These are phyloP conservation scores for Callyntrura sp. DNA, from an alignment of 2,888 invertebrate species.

Conservation along the genomic window DNA sequence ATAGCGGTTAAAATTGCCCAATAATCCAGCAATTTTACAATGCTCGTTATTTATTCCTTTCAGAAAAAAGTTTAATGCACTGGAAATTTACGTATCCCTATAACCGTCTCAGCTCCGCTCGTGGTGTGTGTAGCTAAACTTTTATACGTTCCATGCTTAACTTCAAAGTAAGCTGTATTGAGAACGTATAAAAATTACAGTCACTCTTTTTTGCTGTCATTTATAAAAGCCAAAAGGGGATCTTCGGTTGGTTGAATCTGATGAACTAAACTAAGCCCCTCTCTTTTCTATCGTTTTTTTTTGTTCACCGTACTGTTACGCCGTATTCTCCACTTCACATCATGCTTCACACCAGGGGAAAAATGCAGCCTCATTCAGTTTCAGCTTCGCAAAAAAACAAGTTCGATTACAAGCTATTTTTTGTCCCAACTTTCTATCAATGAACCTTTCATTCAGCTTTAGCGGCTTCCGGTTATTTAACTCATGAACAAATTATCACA, in stretches of 20 bases:
- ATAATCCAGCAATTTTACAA: conserved; percentile 47
- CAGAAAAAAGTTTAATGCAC: conserved; percentile 32
- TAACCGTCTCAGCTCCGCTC: background rate
- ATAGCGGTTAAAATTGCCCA: conserved; percentile 40
- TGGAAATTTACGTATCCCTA: background rate
- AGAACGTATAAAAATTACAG: conserved; percentile 54
- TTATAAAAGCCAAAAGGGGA: conserved; percentile 77
- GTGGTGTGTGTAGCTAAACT: background rate
- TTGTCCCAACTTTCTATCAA: conserved; percentile 74
- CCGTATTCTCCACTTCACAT: conserved; percentile 31
- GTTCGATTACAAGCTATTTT: conserved; percentile 76
- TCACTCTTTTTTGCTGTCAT: conserved; percentile 74
- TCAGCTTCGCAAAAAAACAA: conserved; percentile 50
- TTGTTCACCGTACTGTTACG: conserved; percentile 24
- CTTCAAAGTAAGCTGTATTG: conserved; percentile 47
- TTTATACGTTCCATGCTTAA: background rate
- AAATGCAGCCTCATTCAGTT: conserved; percentile 67
- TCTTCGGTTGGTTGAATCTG: conserved; percentile 75
- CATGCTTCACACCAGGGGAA: conserved; percentile 48
- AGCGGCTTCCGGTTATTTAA: conserved; percentile 78
- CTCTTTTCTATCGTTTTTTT: conserved; percentile 45
- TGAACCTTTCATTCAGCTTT: conserved; percentile 75
- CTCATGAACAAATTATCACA: conserved; percentile 78
- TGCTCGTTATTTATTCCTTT: conserved; percentile 28
- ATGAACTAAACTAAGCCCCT: conserved; percentile 70